Evolutionary conservation across 2,797 vertebrate genomes (phyloP), one percentile per base, ranked within the genome.

Genomic region (Amblyopsis hoosieri): DNA sequence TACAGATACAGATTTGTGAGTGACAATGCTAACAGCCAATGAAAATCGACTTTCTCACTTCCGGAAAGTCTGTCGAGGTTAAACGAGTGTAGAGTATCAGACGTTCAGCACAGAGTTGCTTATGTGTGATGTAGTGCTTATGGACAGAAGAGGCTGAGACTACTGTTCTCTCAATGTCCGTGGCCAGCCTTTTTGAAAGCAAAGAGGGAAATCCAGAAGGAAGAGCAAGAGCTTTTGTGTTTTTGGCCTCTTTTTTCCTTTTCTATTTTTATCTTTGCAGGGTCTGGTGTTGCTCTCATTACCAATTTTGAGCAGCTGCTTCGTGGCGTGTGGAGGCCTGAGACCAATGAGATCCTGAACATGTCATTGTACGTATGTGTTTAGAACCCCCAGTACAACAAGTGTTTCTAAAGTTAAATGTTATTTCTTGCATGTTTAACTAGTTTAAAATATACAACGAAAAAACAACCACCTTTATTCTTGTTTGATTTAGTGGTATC

Each of bases 261-360:
- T 57, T 78, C 75, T 87, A 77, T 90, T 88, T 85, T 84, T 87
- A 80, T 79, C 69, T 57, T 63, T 14, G 0, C 85, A 99, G 98
- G 98, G 33, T 96, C 97, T 70, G 97, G 97, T 13, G 95, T 99
- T 8, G 94, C 96, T 79, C 86, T 99, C 63, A 93, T 99, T 84
- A 95, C 97, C 37, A 97, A 97, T 82, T 91, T 99, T 23, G 97
- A 99, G 85, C 98, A 99, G 88, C 92, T 99, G 78, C 85, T 99
- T 76, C 95, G 97, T 14, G 98, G 98, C 1, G 89, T 99, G 81
- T 99, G 97, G 98, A 96, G 93, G 75, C 98, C 97, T 2, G 98
- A 99, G 79, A 94, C 93, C 78, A 99, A 98, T 0, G 97, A 99
- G 90, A 90, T 99, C 78, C 94, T 99, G 80, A 95, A 89, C 74